phyloP scores from a whole-genome alignment of 2,113 vertebrate genomes.

The Phrynosoma blainvillii region DNA sequence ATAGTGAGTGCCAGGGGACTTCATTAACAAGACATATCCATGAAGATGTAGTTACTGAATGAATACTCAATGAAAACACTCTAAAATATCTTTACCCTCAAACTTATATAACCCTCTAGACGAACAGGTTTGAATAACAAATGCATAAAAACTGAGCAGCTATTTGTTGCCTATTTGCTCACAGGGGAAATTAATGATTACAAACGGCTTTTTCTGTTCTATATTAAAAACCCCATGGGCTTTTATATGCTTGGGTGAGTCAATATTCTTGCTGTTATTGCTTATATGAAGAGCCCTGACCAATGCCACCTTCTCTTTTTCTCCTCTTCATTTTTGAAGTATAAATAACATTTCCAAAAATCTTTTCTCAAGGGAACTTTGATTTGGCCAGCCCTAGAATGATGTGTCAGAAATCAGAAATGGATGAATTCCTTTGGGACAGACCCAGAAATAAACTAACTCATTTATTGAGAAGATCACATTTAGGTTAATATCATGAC shows the following conservation, averaged over 20 bases:
- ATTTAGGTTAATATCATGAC: not conserved
- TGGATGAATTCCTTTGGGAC: too few relatives aligned
- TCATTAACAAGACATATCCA: not conserved
- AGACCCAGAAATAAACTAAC: too few relatives aligned
- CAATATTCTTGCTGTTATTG: not conserved
- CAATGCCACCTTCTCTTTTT: not conserved
- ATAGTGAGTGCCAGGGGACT: not conserved
- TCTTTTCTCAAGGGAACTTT: not conserved
- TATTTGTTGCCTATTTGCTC: not conserved
- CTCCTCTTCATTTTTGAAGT: not conserved
- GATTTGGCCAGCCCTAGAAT: not conserved
- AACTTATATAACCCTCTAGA: not conserved
- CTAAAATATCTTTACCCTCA: not conserved
- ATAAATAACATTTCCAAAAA: too few relatives aligned
- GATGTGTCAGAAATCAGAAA: too few relatives aligned
- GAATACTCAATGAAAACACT: conserved; percentile 10
- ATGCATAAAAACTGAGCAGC: not conserved
- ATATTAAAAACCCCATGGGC: not conserved
- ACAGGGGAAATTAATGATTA: not conserved
- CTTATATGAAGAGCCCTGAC: not conserved
- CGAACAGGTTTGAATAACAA: conserved; percentile 9
- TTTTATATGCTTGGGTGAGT: not conserved
- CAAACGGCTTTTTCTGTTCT: not conserved
- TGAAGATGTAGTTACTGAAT: not conserved
- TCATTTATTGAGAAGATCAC: too few relatives aligned